These are phyloP conservation scores for Zophobas morio DNA, from an alignment of 1,140 invertebrate species.

Conservation along the genomic window DNA sequence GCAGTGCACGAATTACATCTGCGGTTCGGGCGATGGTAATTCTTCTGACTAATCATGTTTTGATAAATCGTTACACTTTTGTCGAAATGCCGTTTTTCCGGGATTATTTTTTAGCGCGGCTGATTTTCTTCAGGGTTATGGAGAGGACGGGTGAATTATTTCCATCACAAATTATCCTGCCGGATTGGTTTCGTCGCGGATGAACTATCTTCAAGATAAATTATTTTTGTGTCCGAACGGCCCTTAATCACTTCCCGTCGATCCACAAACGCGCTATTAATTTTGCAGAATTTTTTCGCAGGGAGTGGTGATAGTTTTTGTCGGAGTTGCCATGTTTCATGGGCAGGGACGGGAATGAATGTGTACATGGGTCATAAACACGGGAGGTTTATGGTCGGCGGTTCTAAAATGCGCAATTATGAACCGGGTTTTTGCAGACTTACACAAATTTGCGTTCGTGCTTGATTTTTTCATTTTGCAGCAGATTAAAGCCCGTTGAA, in stretches of 20 bases:
- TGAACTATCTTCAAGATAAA: conserved; percentile 37
- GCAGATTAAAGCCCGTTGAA: too few relatives aligned
- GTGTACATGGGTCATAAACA: too few relatives aligned
- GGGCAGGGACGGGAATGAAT: too few relatives aligned
- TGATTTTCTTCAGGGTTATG: not conserved
- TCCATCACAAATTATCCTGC: conserved; percentile 19
- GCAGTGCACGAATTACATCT: conserved; percentile 1
- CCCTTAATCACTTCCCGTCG: conserved; percentile 17
- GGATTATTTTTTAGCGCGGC: not conserved
- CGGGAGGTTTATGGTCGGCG: too few relatives aligned
- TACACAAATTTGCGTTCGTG: too few relatives aligned
- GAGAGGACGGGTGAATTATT: conserved; percentile 10
- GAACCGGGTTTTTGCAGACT: too few relatives aligned
- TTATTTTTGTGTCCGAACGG: conserved; percentile 23
- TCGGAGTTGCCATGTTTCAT: too few relatives aligned
- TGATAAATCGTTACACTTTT: conserved; percentile 3
- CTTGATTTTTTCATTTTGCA: too few relatives aligned
- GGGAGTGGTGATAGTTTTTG: too few relatives aligned
- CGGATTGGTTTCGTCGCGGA: conserved; percentile 30
- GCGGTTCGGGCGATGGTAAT: conserved; percentile 8
- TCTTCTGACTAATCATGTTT: conserved; percentile 13
- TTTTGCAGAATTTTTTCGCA: conserved; percentile 7
- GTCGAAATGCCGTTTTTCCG: conserved; percentile 2
- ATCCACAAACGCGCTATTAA: conserved; percentile 12
- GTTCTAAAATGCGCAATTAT: too few relatives aligned